Base-by-base conservation (phyloP, 37 sponge, comb jelly and placozoan genomes). In the Aphrocallistes beatrix region DNA sequence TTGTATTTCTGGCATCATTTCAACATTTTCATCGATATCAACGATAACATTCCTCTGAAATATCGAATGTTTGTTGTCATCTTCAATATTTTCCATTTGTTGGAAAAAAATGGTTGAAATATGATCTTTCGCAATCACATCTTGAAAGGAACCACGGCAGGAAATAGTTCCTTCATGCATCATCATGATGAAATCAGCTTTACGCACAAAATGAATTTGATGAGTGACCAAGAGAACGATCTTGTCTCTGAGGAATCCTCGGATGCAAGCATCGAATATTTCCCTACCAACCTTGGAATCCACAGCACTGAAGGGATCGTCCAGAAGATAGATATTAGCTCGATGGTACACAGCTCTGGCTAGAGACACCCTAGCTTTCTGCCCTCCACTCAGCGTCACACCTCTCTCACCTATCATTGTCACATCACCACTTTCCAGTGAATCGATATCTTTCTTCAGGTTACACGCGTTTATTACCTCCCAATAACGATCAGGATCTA, bases 341-440 rank as follows among this genome's bases (percentile, higher is more conserved):
- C 69, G 9, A 21, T 51, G 36, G 42, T 84, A 84, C 28, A 51
- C 85, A 47, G 85, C 39, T 81, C 85, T 21, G 23, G 87, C 87
- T 30, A 87, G 87, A 10, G 87, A 87, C 23, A 87, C 87, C 6
- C 87, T 9, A 50, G 82, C 51, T 36, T 87, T 87, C 82, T 87
- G 87, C 42, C 87, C 87, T 10, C 87, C 87, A 81, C 87, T 87
- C 42, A 84, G 37, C 19, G 75, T 60, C 34, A 60, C 75, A 6
- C 75, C 75, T 60, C 75, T 60, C 75, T 60, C 75, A 8, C 75
- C 75, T 25, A 60, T 60, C 75, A 60, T 8, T 8, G 75, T 60
- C 32, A 60, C 10, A 13, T 60, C 75, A 25, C 75, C 75, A 25
- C 34, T 6, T 19, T 21, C 32, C 10, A 60, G n/a, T 13, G 34